Conservation (phyloP, 2,113 vertebrate genomes). For the Megaceryle torquata region DNA sequence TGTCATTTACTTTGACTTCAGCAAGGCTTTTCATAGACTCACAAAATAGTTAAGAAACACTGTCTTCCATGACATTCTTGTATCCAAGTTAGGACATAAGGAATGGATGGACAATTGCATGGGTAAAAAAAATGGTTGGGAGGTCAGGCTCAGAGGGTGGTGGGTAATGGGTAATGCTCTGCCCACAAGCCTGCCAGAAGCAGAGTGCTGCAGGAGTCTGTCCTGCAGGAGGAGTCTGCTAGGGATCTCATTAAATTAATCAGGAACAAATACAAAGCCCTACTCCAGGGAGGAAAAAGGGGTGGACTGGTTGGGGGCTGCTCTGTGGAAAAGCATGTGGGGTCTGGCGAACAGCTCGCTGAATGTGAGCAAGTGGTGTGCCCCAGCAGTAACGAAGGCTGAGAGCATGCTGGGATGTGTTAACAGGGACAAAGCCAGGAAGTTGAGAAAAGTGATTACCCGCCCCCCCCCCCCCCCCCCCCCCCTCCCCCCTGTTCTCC, state of each 20-base stretch:
- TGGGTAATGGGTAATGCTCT: background rate
- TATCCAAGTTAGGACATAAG: background rate
- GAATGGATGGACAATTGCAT: background rate
- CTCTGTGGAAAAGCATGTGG: background rate
- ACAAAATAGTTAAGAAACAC: background rate
- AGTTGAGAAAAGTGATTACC: background rate
- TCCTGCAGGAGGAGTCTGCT: background rate
- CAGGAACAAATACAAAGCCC: background rate
- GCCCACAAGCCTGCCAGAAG: accelerated
- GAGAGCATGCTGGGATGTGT: background rate
- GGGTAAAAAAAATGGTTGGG: background rate
- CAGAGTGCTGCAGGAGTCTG: background rate
- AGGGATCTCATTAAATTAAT: background rate
- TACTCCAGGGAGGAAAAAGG: background rate
- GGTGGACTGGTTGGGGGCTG: background rate
- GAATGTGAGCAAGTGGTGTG: accelerated
- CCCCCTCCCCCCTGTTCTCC: too few species aligned
- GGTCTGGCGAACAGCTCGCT: accelerated
- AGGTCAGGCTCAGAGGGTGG: background rate
- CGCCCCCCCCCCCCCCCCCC: background rate
- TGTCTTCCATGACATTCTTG: background rate
- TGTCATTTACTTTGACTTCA: background rate
- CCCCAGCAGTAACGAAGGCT: background rate
- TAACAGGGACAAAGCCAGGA: background rate
- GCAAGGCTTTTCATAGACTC: background rate